Base-by-base conservation (phyloP, 92 coral and sea anemone genomes). In the Parazoanthus darwini region DNA sequence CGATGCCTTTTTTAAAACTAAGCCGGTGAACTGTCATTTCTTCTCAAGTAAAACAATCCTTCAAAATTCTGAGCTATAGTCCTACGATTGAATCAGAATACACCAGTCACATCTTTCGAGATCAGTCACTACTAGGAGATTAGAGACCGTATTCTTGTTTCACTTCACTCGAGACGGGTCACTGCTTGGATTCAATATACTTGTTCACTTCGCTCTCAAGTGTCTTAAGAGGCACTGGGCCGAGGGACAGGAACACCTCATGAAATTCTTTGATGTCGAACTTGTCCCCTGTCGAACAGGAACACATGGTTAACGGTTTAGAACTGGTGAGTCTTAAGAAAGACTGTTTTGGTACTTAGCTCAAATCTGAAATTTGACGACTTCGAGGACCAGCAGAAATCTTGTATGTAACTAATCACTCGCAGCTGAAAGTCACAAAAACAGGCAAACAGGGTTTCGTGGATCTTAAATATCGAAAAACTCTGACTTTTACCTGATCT, bases 261-360 rank as follows among this genome's bases (percentile, higher is more conserved):
- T 97, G 99, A 86, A 95, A 97, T 50, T 92, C 95, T 43, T 88
- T 93, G 50, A 94, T 44, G 77, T 97, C 94, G 86, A 97, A 97
- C 73, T 88, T 94, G 71, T 82, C 91, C 25, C 99, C 99, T 97
- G 88, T 36, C 89, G 56, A 38, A 29, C 33, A 63, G 16, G 35
- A 59, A 33, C 59, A 68, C 36, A 75, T 15, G 59, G 43, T 35
- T 29, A 15, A 65, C 10, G 11, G 38, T 42, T 51, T 43, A 38
- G 2, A 54, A 36, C 56, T 46, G 50, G 4, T 4, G 70, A 9
- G 7, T 51, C 15, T 51, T 51, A 5, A 10, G 33, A 13, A 51
- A 18, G 58, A 51, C 16, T 51, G 1, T 51, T 51, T 51, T 9
- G 13, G 58, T 10, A 51, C 15, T 9, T 29, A 51, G 13, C 58